Evolutionary conservation across 2,113 vertebrate genomes (phyloP).

Genomic region (Xenopus tropicalis): DNA sequence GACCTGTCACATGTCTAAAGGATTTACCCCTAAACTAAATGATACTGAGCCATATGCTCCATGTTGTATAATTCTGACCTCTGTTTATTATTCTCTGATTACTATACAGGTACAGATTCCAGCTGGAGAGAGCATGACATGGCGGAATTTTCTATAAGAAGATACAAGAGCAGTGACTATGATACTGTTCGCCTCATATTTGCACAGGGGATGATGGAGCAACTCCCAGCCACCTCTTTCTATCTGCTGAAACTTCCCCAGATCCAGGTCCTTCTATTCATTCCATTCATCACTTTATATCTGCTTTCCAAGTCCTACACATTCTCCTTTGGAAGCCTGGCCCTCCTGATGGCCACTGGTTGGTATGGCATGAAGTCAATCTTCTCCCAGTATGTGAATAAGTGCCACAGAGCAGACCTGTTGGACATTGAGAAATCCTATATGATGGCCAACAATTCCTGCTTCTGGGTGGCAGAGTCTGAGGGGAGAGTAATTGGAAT

Average conservation of each 20-base stretch:
- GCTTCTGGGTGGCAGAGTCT: slow-evolving; percentile 55
- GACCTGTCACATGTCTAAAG: too few relatives aligned
- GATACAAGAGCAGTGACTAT: slow-evolving; percentile 38
- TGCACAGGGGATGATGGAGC: neutral
- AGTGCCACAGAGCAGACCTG: slow-evolving; percentile 19
- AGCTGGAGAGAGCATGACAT: slow-evolving; percentile 29
- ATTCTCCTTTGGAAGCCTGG: neutral
- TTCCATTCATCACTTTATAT: neutral
- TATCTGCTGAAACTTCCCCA: slow-evolving; percentile 25
- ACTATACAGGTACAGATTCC: too few relatives aligned
- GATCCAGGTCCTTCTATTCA: slow-evolving; percentile 17
- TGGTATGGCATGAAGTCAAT: slow-evolving; percentile 1
- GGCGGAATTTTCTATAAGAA: slow-evolving; percentile 45
- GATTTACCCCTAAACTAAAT: too few relatives aligned
- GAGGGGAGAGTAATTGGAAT: slow-evolving; percentile 46
- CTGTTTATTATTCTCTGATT: too few relatives aligned
- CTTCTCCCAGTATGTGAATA: neutral
- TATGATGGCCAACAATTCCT: slow-evolving; percentile 40
- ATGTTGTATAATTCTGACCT: too few relatives aligned
- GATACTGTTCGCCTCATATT: slow-evolving; percentile 13
- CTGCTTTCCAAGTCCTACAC: slow-evolving; percentile 41
- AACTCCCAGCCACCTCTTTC: neutral
- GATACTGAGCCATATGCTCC: too few relatives aligned
- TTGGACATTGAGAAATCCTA: slow-evolving; percentile 48
- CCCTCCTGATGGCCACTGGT: slow-evolving; percentile 11